Percentiles rank a stretch among this genome's conserved stretches.
Evolutionary conservation across 1,140 invertebrate genomes (phyloP).

Genomic region (Campoletis sonorensis): DNA sequence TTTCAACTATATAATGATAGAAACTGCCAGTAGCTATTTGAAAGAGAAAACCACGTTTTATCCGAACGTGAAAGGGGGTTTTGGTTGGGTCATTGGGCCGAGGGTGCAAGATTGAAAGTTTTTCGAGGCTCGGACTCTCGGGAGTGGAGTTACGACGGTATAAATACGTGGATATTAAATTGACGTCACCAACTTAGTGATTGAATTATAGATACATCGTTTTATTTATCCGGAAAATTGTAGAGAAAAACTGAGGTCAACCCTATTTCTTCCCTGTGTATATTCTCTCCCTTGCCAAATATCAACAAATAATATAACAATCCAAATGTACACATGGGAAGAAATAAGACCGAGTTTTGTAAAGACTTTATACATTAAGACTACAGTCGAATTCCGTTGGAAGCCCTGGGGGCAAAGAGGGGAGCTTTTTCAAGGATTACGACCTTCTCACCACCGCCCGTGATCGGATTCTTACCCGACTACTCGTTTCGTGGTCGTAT

Average conservation of each 20-base stretch:
- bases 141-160: not conserved
- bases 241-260: not conserved
- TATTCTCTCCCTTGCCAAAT: too few species aligned
- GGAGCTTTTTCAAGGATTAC: too few species aligned
- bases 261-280: too few species aligned
- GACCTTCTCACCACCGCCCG: too few species aligned
- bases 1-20: not conserved
- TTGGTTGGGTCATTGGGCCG: not conserved
- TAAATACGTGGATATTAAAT: not conserved
- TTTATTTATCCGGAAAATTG: slow-evolving; percentile 10
- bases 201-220: slow-evolving; percentile 16
- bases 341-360: too few species aligned
- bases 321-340: too few species aligned
- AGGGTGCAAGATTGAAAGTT: slow-evolving; percentile 7
- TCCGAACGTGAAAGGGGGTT: not conserved
- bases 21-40: not conserved
- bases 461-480: too few species aligned
- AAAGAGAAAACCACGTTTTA: not conserved
- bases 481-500: too few species aligned
- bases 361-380: too few species aligned
- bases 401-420: too few species aligned
- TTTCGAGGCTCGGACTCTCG: not conserved
- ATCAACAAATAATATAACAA: too few species aligned
- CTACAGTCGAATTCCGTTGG: too few species aligned
- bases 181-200: slow-evolving; percentile 13